Percentiles rank a stretch among this genome's conserved stretches.
phyloP scores from a whole-genome alignment of 2,888 invertebrate genomes.

The Achlya flavicornis region DNA sequence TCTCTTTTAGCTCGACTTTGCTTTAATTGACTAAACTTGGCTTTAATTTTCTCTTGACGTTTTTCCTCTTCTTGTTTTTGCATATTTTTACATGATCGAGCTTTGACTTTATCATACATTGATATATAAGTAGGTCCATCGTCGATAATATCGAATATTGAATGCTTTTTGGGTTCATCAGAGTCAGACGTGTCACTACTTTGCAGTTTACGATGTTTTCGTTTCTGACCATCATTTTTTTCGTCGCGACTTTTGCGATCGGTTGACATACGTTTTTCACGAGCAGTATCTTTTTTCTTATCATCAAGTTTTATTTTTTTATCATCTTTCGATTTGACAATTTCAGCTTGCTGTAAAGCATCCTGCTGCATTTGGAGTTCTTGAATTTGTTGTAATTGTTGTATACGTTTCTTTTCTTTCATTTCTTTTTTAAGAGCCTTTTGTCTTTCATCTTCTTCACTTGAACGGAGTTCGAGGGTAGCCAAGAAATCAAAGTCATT shows the following conservation, averaged over 20 bases:
- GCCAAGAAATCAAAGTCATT: constrained; percentile 85
- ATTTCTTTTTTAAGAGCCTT: constrained; percentile 81
- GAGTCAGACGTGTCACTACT: constrained; percentile 89
- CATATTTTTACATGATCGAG: constrained; percentile 96
- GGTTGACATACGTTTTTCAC: constrained; percentile 79
- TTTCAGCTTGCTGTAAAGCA: constrained; percentile 69
- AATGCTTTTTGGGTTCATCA: constrained; percentile 94
- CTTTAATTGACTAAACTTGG: constrained; percentile 94
- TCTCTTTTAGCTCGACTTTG: constrained; percentile 94
- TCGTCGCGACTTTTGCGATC: constrained; percentile 82
- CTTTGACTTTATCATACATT: constrained; percentile 99
- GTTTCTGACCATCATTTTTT: constrained; percentile 62
- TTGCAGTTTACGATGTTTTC: constrained; percentile 78
- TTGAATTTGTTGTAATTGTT: constrained; percentile 77
- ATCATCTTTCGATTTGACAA: constrained; percentile 71
- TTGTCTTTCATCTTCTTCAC: constrained; percentile 85
- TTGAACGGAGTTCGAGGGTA: constrained; percentile 82
- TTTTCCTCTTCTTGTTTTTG: constrained; percentile 96
- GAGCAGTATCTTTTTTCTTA: constrained; percentile 73
- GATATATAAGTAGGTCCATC: constrained; percentile 96
- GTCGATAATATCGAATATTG: constrained; percentile 94
- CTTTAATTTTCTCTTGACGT: constrained; percentile 92
- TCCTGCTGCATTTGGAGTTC: constrained; percentile 80
- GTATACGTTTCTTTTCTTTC: constrained; percentile 83
- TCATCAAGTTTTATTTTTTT: constrained; percentile 71